Evolutionary conservation across 2,797 vertebrate genomes (phyloP).

Genomic region (Neosilurus hyrtlii): DNA sequence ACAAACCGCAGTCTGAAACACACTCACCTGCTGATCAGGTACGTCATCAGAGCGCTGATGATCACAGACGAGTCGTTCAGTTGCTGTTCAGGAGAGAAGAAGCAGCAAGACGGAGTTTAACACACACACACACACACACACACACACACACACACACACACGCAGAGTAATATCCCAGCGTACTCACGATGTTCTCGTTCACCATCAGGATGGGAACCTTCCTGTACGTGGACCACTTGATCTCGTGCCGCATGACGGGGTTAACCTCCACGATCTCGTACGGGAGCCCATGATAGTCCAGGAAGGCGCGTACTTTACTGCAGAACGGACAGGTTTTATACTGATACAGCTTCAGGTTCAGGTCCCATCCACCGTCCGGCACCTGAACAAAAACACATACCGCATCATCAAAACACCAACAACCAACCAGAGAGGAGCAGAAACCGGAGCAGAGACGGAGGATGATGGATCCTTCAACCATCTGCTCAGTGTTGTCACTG

Average conservation of each 20-base stretch:
- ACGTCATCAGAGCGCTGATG: conserved; percentile 88
- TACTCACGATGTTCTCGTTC: conserved; percentile 77
- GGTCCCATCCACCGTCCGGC: conserved; percentile 34
- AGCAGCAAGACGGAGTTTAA: background rate
- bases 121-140: background rate
- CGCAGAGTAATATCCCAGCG: rapidly evolving
- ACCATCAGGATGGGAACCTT: conserved; percentile 94
- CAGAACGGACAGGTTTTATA: conserved; percentile 98
- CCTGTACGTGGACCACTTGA: conserved; percentile 93
- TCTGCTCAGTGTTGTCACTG: too few relatives aligned
- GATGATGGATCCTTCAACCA: too few relatives aligned
- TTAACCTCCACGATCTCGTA: conserved; percentile 95
- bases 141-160: background rate
- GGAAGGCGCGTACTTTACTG: conserved; percentile 93
- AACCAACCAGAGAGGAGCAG: too few relatives aligned
- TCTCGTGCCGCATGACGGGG: conserved; percentile 87
- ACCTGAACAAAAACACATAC: too few relatives aligned
- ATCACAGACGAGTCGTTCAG: conserved; percentile 96
- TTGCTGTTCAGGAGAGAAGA: conserved; percentile 73
- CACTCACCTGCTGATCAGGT: conserved; percentile 82
- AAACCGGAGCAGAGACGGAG: too few relatives aligned
- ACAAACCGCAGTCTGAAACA: background rate
- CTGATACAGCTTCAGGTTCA: conserved; percentile 88
- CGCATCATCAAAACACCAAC: too few relatives aligned
- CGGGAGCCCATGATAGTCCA: conserved; percentile 87